These are phyloP conservation scores for Oryzias curvinotus DNA, from an alignment of 2,113 vertebrate species.

Conservation along the genomic window DNA sequence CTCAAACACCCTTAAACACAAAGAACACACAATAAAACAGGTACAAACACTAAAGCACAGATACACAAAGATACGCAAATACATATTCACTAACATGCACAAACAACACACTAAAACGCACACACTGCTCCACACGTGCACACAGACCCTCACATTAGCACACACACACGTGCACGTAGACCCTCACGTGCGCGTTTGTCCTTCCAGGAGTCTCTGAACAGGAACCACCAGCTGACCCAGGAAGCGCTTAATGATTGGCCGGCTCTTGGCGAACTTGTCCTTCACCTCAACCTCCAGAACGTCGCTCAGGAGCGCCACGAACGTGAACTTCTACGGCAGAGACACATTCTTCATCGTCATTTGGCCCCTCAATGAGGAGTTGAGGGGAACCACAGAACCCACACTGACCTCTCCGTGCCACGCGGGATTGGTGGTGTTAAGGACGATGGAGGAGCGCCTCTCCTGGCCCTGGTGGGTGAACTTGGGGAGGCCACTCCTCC, in stretches of 20 bases:
- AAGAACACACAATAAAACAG: no score
- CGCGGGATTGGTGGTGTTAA: slow-evolving; percentile 95
- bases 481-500: slow-evolving; percentile 92
- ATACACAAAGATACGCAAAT: no score
- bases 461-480: slow-evolving; percentile 98
- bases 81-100: no score
- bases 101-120: no score
- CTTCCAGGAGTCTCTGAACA: slow-evolving; percentile 92
- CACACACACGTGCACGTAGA: no score
- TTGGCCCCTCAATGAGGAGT: slow-evolving; percentile 14
- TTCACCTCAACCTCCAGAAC: slow-evolving; percentile 98
- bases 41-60: no score
- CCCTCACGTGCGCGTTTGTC: slow-evolving; percentile 19
- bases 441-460: slow-evolving; percentile 91
- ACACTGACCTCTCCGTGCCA: slow-evolving; percentile 93
- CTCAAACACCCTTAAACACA: no score
- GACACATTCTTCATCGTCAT: background rate
- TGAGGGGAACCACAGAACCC: slow-evolving; percentile 89
- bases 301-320: slow-evolving; percentile 98
- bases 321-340: slow-evolving; percentile 91
- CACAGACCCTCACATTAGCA: no score
- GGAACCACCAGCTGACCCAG: slow-evolving; percentile 96
- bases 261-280: slow-evolving; percentile 99
- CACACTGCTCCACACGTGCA: no score
- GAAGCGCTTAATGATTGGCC: slow-evolving; percentile 98